These are phyloP conservation scores for Artemia sinica DNA, from an alignment of 2,888 invertebrate species.

Conservation along the genomic window DNA sequence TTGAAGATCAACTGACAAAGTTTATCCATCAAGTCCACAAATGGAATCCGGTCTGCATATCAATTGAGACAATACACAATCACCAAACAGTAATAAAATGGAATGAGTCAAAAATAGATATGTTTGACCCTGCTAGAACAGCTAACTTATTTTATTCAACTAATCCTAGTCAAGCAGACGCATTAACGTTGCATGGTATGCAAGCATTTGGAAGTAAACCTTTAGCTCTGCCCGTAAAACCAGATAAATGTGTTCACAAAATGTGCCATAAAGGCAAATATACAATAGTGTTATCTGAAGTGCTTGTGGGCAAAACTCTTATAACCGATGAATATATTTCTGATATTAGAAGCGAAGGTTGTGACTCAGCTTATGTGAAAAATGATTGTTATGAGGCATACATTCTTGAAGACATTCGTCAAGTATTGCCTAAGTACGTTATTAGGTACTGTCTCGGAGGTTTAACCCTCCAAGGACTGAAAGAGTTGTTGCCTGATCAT, in stretches of 20 bases:
- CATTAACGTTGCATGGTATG: background rate
- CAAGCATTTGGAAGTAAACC: background rate
- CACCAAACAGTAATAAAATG: background rate
- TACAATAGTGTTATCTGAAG: background rate
- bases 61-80: background rate
- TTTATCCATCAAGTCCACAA: background rate
- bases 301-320: background rate
- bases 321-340: background rate
- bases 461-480: background rate
- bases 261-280: background rate
- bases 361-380: background rate
- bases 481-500: background rate
- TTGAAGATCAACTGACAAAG: background rate
- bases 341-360: background rate
- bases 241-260: background rate
- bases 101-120: constrained; percentile 1
- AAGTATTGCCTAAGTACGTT: background rate
- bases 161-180: background rate
- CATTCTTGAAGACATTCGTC: background rate
- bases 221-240: background rate
- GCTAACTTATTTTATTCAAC: background rate
- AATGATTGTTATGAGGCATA: background rate
- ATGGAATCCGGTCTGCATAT: background rate
- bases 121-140: background rate
- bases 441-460: constrained; percentile 1